Conservation (phyloP, 2,797 vertebrate species). For the Anolis apletophallus region DNA sequence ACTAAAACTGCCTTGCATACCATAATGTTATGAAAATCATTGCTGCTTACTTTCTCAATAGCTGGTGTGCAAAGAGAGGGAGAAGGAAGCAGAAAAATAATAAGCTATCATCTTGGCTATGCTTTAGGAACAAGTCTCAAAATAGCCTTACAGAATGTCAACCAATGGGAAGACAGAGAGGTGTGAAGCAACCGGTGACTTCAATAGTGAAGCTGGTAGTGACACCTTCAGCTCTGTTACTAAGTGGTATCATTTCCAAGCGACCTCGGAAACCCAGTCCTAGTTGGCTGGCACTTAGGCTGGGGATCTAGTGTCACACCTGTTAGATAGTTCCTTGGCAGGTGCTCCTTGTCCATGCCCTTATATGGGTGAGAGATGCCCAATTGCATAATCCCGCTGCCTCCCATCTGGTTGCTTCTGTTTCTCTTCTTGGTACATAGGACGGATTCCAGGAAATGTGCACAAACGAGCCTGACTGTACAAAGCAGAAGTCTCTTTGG, state of each 20-base stretch:
- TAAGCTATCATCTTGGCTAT: conserved; percentile 15
- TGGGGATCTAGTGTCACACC: conserved; percentile 2
- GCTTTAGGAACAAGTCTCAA: conserved; percentile 27
- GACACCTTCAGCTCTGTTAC: neutral
- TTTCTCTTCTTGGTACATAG: neutral
- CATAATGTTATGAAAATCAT: conserved; percentile 22
- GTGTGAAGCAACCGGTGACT: conserved; percentile 21
- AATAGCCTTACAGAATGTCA: conserved; percentile 41
- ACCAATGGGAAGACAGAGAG: conserved; percentile 18
- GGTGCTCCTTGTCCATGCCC: neutral
- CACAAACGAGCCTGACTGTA: neutral
- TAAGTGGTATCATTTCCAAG: neutral
- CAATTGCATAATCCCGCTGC: neutral
- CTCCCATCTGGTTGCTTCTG: neutral
- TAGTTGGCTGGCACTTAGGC: neutral
- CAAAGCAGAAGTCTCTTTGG: neutral
- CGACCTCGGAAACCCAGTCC: conserved; percentile 7
- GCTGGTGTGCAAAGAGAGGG: neutral
- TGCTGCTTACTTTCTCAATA: conserved; percentile 12
- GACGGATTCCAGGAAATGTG: neutral
- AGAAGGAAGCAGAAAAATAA: conserved; percentile 4
- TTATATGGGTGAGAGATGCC: conserved; percentile 1
- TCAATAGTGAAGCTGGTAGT: neutral
- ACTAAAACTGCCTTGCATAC: neutral
- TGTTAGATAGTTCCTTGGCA: conserved; percentile 19